These are phyloP conservation scores for Aurelia coerulea DNA, from an alignment of 30 jellyfish, hydroid and myxozoan genomes.

Conservation along the genomic window DNA sequence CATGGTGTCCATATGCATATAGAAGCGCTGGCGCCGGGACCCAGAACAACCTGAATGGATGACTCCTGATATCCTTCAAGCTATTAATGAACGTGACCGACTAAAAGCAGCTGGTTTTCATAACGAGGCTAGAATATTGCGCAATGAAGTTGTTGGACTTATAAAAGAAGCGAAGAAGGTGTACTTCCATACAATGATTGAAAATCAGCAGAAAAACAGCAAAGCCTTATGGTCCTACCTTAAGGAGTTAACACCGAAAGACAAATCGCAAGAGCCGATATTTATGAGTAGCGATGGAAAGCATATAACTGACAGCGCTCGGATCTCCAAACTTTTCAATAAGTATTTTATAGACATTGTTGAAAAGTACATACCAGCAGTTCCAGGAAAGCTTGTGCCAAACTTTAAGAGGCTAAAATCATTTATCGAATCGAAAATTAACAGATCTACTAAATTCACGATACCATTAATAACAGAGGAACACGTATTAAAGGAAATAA, in stretches of 20 bases:
- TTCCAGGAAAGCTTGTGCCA: too few species aligned
- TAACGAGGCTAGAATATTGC: slow-evolving; percentile 31
- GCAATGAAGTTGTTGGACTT: slow-evolving; percentile 32
- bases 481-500: too few species aligned
- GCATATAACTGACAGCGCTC: not conserved
- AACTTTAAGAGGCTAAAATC: too few species aligned
- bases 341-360: too few species aligned
- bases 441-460: too few species aligned
- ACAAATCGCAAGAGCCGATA: slow-evolving; percentile 18
- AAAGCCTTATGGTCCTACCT: slow-evolving; percentile 21
- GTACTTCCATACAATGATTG: slow-evolving; percentile 14
- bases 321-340: too few species aligned
- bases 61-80: slow-evolving; percentile 37
- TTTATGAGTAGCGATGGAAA: slow-evolving; percentile 13
- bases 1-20: too few species aligned
- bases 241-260: not conserved
- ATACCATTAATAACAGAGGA: too few species aligned
- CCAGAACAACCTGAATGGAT: slow-evolving; percentile 38
- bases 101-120: slow-evolving; percentile 18
- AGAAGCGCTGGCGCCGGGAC: too few species aligned
- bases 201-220: slow-evolving; percentile 38
- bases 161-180: slow-evolving; percentile 23
- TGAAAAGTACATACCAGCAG: too few species aligned
- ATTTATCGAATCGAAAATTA: too few species aligned
- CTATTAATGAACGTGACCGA: slow-evolving; percentile 36